Percentiles rank a stretch among this genome's conserved stretches.
Conservation (phyloP, 2,888 invertebrate genomes). For the Sphaerophoria taeniata region DNA sequence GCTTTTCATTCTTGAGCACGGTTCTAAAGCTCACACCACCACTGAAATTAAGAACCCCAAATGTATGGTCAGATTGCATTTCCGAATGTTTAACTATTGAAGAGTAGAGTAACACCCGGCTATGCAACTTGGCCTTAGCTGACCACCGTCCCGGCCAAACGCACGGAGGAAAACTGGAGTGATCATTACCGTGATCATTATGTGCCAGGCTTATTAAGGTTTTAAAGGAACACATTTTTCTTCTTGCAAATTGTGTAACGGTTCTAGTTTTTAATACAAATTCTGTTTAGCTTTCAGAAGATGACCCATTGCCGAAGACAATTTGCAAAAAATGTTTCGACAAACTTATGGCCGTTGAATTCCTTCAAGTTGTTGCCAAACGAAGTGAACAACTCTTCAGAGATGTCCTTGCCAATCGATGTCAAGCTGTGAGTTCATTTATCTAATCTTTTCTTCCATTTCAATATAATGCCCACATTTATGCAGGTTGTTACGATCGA, state of each 20-base stretch:
- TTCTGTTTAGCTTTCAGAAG: conserved; percentile 78
- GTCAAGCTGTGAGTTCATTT: neutral
- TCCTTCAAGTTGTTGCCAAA: conserved; percentile 80
- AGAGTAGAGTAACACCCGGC: too few species aligned
- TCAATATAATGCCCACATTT: neutral
- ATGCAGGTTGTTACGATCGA: neutral
- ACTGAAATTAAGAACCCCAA: too few species aligned
- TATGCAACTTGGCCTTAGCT: too few species aligned
- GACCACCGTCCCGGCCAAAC: too few species aligned
- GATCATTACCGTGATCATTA: too few species aligned
- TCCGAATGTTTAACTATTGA: too few species aligned
- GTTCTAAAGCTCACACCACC: too few species aligned
- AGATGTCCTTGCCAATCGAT: conserved; percentile 76
- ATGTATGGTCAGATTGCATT: too few species aligned
- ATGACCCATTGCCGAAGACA: conserved; percentile 80
- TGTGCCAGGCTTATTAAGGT: too few species aligned
- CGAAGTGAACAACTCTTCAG: conserved; percentile 80
- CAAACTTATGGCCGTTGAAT: conserved; percentile 81
- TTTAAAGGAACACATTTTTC: neutral
- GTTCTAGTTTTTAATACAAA: neutral
- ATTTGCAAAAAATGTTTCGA: conserved; percentile 80
- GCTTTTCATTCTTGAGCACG: too few species aligned
- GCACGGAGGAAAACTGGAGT: too few species aligned
- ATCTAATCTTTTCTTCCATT: neutral
- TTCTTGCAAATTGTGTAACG: neutral